These are phyloP conservation scores for Caenorhabditis sp. DNA, from an alignment of 2,888 invertebrate species.

Conservation along the genomic window DNA sequence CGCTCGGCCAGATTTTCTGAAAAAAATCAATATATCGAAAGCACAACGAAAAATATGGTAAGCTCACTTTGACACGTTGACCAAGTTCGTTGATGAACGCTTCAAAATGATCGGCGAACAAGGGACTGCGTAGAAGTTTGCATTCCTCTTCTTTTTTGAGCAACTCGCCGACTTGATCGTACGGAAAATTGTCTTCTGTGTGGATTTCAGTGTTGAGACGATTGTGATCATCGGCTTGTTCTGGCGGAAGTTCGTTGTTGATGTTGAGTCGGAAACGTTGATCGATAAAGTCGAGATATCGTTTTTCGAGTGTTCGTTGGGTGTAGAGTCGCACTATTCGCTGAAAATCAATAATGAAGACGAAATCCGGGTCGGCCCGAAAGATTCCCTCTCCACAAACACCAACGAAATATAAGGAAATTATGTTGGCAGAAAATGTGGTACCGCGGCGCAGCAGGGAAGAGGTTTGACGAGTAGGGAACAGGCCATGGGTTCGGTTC, in stretches of 20 bases:
- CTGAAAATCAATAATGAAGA: slow-evolving; percentile 13
- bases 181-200: slow-evolving; percentile 29
- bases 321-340: slow-evolving; percentile 48
- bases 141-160: slow-evolving; percentile 20
- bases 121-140: slow-evolving; percentile 21
- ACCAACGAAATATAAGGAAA: too few relatives aligned
- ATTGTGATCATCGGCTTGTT: slow-evolving; percentile 53
- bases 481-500: too few relatives aligned
- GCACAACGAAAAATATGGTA: too few relatives aligned
- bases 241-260: slow-evolving; percentile 54
- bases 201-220: slow-evolving; percentile 34
- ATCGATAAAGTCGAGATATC: slow-evolving; percentile 61
- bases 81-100: slow-evolving; percentile 26
- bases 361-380: too few relatives aligned
- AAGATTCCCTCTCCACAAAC: too few relatives aligned
- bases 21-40: too few relatives aligned
- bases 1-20: slow-evolving; percentile 35
- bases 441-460: too few relatives aligned
- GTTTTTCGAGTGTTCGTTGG: slow-evolving; percentile 44
- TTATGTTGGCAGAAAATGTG: too few relatives aligned
- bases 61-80: slow-evolving; percentile 23
- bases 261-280: slow-evolving; percentile 52
- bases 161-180: slow-evolving; percentile 9
- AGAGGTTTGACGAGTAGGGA: too few relatives aligned
- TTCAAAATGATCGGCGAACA: too few relatives aligned